Base-by-base conservation (phyloP, 2,888 invertebrate genomes). In the Thereva unica region DNA sequence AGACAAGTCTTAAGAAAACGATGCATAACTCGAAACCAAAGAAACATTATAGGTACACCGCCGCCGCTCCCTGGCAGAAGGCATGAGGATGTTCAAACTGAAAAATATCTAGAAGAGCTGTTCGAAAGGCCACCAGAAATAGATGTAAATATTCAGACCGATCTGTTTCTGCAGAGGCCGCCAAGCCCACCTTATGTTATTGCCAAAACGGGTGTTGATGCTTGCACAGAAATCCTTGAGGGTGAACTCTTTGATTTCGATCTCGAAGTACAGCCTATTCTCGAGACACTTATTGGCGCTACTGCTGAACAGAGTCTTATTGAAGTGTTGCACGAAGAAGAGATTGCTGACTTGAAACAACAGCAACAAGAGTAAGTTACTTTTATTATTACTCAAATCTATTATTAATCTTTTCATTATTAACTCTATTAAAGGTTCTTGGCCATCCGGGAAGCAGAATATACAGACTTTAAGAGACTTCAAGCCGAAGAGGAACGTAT, bases 211-310 rank as follows among this genome's bases (percentile, higher is more conserved):
- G 95, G 95, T 37, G 84, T 88, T 61, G 93, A 95, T 80, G 88
- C 84, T 5, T 83, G 82, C 75, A 97, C 97, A 50, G 95, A 97
- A 83, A 94, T 97, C 71, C 87, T 88, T 74, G 92, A 93, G 2
- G 95, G 93, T 65, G 96, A 97, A 78, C 92, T 97, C 66, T 95
- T 94, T 82, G 92, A 96, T 83, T 97, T 94, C 82, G 95, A 96
- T 80, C 82, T 88, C 76, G 95, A 96, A 81, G 94, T 95, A 64
- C 89, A 91, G 78, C 94, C 95, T 2, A 89, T 96, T 71, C 84
- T 96, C 70, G 95, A 96, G 80, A 89, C 91, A 57, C 83, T 97
- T 69, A 91, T 96, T 52, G 94, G 94, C 63, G 92, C 93, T 80
- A 92, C 93, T 68, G 85, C 94, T 68, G 93, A 96, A 78, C 94